Percentiles rank a stretch among this genome's conserved stretches.
These are phyloP conservation scores for Cardiocondyla obscurior DNA, from an alignment of 1,140 invertebrate genomes.

Conservation along the genomic window DNA sequence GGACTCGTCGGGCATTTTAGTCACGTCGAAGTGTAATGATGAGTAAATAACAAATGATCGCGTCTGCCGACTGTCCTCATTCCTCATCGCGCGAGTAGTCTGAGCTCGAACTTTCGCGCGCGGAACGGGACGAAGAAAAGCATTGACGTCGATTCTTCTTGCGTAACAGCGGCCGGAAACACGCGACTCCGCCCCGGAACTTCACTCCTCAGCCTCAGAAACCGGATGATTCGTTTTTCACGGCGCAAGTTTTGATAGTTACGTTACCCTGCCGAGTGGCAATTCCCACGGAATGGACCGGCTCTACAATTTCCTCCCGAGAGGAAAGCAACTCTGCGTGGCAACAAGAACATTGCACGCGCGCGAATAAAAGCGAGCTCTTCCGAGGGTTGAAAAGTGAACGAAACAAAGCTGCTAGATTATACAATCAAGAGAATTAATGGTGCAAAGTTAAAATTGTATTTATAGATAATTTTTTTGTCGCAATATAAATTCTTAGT, in stretches of 20 bases:
- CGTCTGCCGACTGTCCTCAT: constrained; percentile 56
- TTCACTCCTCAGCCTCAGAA: constrained; percentile 32
- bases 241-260: constrained; percentile 2
- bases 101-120: constrained; percentile 58
- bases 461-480: not conserved
- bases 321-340: not conserved
- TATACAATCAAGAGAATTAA: not conserved
- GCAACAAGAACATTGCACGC: not conserved
- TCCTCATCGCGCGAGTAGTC: constrained; percentile 68
- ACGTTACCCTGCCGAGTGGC: not conserved
- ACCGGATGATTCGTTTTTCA: constrained; percentile 8
- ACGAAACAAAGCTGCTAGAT: not conserved
- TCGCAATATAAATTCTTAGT: not conserved
- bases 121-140: constrained; percentile 47
- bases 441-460: not conserved
- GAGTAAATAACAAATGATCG: constrained; percentile 76
- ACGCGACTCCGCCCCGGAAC: constrained; percentile 27
- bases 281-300: not conserved
- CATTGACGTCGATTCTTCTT: constrained; percentile 37
- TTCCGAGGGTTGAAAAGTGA: not conserved
- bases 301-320: constrained; percentile 13
- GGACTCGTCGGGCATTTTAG: constrained; percentile 61
- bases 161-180: constrained; percentile 35
- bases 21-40: constrained; percentile 75
- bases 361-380: not conserved